Percentiles rank a stretch among this genome's conserved stretches.
Evolutionary conservation across 2,797 vertebrate species (phyloP).

Genomic region (Paramormyrops hopkinsi): DNA sequence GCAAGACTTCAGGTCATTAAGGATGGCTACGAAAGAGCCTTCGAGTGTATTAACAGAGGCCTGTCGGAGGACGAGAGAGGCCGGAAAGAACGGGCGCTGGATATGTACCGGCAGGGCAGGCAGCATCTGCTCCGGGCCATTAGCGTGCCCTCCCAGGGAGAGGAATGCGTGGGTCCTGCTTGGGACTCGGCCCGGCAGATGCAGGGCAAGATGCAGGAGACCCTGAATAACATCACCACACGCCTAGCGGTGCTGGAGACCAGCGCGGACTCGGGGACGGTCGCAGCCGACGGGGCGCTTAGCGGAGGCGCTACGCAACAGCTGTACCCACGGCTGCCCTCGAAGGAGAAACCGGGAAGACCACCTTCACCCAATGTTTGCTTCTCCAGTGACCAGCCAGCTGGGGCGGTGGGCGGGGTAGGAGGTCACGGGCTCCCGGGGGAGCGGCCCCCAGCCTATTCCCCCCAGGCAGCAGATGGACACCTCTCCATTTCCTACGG

Average conservation of each 20-base stretch:
- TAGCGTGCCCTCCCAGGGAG: conserved; percentile 64
- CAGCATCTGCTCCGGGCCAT: conserved; percentile 76
- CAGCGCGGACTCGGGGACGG: conserved; percentile 25
- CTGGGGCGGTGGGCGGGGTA: conserved; percentile 40
- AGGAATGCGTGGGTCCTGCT: conserved; percentile 60
- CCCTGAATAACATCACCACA: conserved; percentile 77
- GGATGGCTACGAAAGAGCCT: conserved; percentile 82
- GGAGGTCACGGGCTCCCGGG: conserved; percentile 27
- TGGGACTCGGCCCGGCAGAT: conserved; percentile 86
- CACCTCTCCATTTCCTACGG: conserved; percentile 88
- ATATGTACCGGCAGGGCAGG: conserved; percentile 74
- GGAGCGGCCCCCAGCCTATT: conserved; percentile 83
- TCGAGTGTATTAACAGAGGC: conserved; percentile 79
- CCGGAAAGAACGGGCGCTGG: conserved; percentile 69
- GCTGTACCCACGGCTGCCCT: conserved; percentile 69
- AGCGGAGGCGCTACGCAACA: conserved; percentile 29
- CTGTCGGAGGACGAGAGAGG: conserved; percentile 79
- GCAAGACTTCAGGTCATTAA: conserved; percentile 77
- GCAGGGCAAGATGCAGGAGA: conserved; percentile 93
- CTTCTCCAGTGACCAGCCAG: conserved; percentile 31
- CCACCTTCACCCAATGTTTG: conserved; percentile 45
- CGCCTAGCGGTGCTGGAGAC: conserved; percentile 73
- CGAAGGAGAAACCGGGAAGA: conserved; percentile 60
- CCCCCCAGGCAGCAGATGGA: conserved; percentile 80
- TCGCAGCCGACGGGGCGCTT: conserved; percentile 15